Base-by-base conservation (phyloP, 1,140 invertebrate genomes). In the Drosophila subobscura region DNA sequence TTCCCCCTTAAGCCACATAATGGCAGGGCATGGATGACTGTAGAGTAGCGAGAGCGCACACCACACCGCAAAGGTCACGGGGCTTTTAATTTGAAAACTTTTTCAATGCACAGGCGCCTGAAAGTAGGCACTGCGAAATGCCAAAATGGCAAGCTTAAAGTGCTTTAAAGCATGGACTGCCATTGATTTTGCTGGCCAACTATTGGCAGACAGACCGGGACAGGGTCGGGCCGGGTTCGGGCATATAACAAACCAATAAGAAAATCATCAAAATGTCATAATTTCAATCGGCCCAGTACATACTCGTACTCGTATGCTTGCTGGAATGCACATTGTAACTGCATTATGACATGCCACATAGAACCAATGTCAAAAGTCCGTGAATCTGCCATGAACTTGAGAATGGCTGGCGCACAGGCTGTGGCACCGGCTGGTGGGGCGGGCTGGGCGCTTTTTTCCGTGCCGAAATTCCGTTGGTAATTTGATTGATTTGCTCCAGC, bases 251-350 rank as follows among this genome's bases (percentile, higher is more conserved):
- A 85, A 78, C 81, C 83, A 83, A 86, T 88, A 89, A 89, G 85
- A 79, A 88, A 89, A 88, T 88, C 83, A 89, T 88, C 83, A 89
- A 88, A 88, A 88, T 88, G 83, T 89, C 83, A 88, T 88, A 89
- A 88, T 88, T 89, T 88, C 83, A 88, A 88, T 88, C 78, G 84
- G 60, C 29, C 49, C 40, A 45, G 23, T 63, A 29, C 37, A 72
- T 72, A 7, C 25, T 25, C 40, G 20, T 16, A n/a, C 16, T 10
- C 56, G 42, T 59, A 44, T 59, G 55, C 41, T 41, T 25, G 12
- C 3, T 47, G 56, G 78, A 61, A 61, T 58, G 66, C 72, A 70
- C 76, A 72, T 88, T 88, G 84, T 84, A 89, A 89, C 83, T 88
- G 83, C 83, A 88, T 88, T 84, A 88, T 88, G 84, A 84, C 83